Conservation (phyloP, 92 coral and sea anemone species). For the Ricordea florida region DNA sequence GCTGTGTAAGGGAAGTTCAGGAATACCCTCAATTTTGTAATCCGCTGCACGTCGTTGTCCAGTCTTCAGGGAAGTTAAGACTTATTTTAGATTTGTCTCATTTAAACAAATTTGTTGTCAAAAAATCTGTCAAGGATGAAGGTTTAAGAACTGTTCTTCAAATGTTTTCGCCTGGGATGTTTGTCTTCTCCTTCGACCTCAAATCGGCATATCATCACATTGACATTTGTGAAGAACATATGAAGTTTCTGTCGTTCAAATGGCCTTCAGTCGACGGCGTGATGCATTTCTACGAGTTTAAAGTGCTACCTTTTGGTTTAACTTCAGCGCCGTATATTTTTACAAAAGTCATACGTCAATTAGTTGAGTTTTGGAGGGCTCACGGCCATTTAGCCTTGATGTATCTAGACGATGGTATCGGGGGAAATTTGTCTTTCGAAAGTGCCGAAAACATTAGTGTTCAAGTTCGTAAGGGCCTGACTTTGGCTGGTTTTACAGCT, state of each 20-base stretch:
- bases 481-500: slow-evolving; percentile 46
- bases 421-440: slow-evolving; percentile 3
- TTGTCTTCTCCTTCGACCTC: slow-evolving; percentile 49
- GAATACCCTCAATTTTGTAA: slow-evolving; percentile 41
- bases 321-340: slow-evolving; percentile 56
- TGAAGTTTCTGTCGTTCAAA: slow-evolving; percentile 39
- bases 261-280: slow-evolving; percentile 32
- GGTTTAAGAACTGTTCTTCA: slow-evolving; percentile 61
- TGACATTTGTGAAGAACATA: slow-evolving; percentile 62
- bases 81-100: slow-evolving; percentile 60
- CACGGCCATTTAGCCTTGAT: slow-evolving; percentile 1
- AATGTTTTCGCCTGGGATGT: slow-evolving; percentile 31
- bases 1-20: slow-evolving; percentile 34
- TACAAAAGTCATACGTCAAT: slow-evolving; percentile 56
- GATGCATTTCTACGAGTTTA: slow-evolving; percentile 32
- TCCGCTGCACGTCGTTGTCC: slow-evolving; percentile 60
- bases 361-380: slow-evolving; percentile 54
- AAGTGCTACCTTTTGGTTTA: slow-evolving; percentile 52
- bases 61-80: slow-evolving; percentile 52
- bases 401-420: no score
- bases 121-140: slow-evolving; percentile 56
- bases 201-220: slow-evolving; percentile 62
- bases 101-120: slow-evolving; percentile 31
- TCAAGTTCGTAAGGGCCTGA: slow-evolving; percentile 26
- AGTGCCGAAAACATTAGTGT: slow-evolving; percentile 21